Percentiles rank a stretch among this genome's conserved stretches.
phyloP scores from a whole-genome alignment of 2,888 invertebrate species.

The Sesia bembeciformis region DNA sequence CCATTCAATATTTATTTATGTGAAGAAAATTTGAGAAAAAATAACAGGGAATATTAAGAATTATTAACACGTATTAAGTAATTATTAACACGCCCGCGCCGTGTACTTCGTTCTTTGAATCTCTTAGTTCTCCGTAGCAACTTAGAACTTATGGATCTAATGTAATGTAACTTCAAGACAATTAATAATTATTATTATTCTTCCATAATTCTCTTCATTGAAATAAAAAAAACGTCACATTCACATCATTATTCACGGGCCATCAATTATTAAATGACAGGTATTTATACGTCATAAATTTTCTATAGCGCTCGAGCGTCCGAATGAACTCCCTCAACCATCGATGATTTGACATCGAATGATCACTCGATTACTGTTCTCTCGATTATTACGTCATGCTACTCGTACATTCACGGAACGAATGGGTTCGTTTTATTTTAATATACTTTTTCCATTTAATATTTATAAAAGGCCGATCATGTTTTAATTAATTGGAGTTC shows the following conservation, averaged over 20 bases:
- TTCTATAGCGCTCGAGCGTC: constrained; percentile 9
- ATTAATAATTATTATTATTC: too few species aligned
- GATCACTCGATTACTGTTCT: constrained; percentile 13
- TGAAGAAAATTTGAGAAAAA: too few species aligned
- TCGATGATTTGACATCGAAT: constrained; percentile 21
- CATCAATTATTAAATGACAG: not conserved
- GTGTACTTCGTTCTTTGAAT: too few species aligned
- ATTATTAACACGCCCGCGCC: too few species aligned
- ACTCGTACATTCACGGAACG: not conserved
- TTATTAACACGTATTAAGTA: too few species aligned
- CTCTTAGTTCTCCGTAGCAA: too few species aligned
- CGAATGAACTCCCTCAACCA: constrained; percentile 8
- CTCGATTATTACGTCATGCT: not conserved
- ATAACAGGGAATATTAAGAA: too few species aligned
- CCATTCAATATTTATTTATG: too few species aligned
- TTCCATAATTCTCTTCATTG: too few species aligned
- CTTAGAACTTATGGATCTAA: too few species aligned
- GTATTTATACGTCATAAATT: constrained; percentile 10
- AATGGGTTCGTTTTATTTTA: not conserved
- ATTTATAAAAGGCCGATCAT: not conserved
- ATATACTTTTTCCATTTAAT: not conserved
- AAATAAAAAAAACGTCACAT: not conserved
- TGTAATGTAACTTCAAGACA: too few species aligned
- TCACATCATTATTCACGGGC: not conserved
- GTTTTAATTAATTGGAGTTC: too few species aligned